Conservation (phyloP, 2,888 invertebrate genomes). For the Drepana falcataria region DNA sequence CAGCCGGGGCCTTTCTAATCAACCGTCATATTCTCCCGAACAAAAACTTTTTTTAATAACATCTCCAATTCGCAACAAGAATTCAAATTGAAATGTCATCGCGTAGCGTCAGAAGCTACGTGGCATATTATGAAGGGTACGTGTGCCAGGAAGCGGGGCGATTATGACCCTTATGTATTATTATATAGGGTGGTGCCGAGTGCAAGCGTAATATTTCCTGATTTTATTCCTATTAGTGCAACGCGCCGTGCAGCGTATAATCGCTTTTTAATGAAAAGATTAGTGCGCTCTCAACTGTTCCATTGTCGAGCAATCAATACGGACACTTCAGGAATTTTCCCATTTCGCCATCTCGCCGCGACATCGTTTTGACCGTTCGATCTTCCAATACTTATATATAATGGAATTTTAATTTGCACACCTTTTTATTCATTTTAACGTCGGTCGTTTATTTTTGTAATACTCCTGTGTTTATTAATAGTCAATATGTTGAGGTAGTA, state of each 20-base stretch:
- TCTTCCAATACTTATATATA: slow-evolving; percentile 1
- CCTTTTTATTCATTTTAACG: neutral
- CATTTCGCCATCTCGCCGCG: slow-evolving; percentile 53
- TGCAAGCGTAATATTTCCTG: slow-evolving; percentile 26
- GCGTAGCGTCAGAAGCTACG: slow-evolving; percentile 47
- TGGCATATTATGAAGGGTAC: slow-evolving; percentile 56
- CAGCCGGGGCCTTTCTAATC: slow-evolving; percentile 25
- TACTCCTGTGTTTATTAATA: too few relatives aligned
- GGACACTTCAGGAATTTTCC: slow-evolving; percentile 69
- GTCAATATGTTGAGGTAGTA: too few relatives aligned
- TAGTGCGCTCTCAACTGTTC: slow-evolving; percentile 55
- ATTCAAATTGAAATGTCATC: slow-evolving; percentile 76
- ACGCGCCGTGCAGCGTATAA: slow-evolving; percentile 70
- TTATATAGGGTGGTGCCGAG: slow-evolving; percentile 20
- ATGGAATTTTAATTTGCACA: neutral
- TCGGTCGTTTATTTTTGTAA: too few relatives aligned
- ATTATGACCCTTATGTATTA: slow-evolving; percentile 27
- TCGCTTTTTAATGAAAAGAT: slow-evolving; percentile 79
- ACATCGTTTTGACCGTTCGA: slow-evolving; percentile 21
- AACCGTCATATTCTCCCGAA: slow-evolving; percentile 35
- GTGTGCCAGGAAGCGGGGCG: slow-evolving; percentile 10
- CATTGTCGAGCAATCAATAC: slow-evolving; percentile 62
- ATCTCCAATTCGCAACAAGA: slow-evolving; percentile 52
- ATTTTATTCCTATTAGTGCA: slow-evolving; percentile 72
- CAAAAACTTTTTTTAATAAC: slow-evolving; percentile 52